Evolutionary conservation across 1,140 invertebrate genomes (phyloP), one percentile per base, ranked within the genome.

Genomic region (Popillia japonica): DNA sequence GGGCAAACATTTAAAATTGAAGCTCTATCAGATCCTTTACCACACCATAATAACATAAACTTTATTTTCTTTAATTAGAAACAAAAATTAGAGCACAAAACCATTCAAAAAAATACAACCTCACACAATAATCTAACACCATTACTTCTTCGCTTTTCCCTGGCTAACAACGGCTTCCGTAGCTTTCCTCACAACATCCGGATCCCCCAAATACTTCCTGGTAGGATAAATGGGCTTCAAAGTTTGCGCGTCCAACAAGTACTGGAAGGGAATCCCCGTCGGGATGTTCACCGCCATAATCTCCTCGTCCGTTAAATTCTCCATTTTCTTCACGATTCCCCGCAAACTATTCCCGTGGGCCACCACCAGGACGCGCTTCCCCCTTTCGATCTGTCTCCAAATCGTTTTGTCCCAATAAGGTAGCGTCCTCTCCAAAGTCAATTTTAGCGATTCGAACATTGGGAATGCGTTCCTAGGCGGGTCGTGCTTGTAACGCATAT

Each of bases 261-360:
- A 94, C 2, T 92, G 89, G 78, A 94, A 90, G 4, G 93, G 93
- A 79, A 94, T 93, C 64, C 92, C 92, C 80, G 92, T 94, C 7
- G 93, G 93, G n/a, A 94, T 88, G 86, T 94, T 94, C 2, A 94
- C 86, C 73, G 88, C 89, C 85, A 91, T 89, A 48, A 94, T 93
- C 40, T 89, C 89, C 76, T 90, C 88, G 80, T 94, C 91, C 34
- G 88, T 87, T 78, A 94, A 88, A 17, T 89, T 81, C 81, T 94
- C 92, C 48, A 94, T 87, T 81, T 93, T 91, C 85, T 93, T 94
- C 2, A 94, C 89, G 14, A 94, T 88, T 8, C 91, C 92, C 75
- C 93, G 86, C 7, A 94, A 86, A 82, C 91, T 92, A 80, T 93
- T 94, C 2, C 93, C 93, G 86, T 94, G 93, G 41, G 92, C 92